Conservation (phyloP, 2,888 invertebrate genomes). For the Tenthredo amoena region DNA sequence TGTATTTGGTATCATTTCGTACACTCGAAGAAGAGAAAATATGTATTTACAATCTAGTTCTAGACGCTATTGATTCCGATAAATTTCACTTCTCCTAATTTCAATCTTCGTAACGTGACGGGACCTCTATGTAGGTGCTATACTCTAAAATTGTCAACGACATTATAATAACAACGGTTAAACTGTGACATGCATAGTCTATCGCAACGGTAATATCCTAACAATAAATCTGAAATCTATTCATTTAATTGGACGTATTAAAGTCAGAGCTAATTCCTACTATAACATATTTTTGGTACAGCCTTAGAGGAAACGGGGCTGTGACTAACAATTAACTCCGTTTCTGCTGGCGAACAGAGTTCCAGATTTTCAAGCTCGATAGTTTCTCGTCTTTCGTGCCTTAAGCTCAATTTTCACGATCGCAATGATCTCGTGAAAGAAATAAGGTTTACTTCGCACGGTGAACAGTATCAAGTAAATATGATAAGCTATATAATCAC, state of each 20-base stretch:
- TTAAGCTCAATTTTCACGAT: background rate
- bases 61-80: background rate
- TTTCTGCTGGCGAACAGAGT: background rate
- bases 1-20: constrained; percentile 54
- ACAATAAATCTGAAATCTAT: constrained; percentile 1
- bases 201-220: background rate
- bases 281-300: constrained; percentile 34
- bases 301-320: constrained; percentile 7
- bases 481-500: constrained; percentile 28
- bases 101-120: background rate
- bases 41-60: constrained; percentile 33
- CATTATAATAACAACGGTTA: constrained; percentile 1
- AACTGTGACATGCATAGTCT: background rate
- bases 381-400: background rate
- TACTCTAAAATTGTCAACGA: constrained; percentile 5
- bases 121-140: background rate
- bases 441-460: background rate
- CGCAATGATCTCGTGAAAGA: background rate
- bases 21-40: constrained; percentile 25
- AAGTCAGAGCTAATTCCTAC: constrained; percentile 10
- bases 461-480: background rate
- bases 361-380: background rate
- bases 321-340: background rate
- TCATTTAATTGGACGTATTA: constrained; percentile 9
- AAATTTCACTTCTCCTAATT: background rate